Evolutionary conservation across 2,888 invertebrate species (phyloP).

Genomic region (Acanthosepion pharaonis): DNA sequence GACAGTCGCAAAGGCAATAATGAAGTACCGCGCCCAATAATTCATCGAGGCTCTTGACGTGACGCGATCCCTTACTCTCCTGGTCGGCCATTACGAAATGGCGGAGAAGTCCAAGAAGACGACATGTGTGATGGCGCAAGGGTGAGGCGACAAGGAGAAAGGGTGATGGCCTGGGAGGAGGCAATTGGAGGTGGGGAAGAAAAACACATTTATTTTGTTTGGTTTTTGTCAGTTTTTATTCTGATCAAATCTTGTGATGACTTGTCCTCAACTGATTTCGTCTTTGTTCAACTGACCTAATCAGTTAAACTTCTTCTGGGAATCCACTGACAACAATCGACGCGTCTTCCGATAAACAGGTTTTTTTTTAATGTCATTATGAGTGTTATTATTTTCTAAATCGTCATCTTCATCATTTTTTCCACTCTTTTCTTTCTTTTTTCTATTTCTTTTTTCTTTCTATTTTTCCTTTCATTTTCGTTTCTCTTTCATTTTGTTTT

Average conservation of each 20-base stretch:
- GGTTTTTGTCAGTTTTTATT: neutral
- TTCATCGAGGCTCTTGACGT: neutral
- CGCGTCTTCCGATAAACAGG: neutral
- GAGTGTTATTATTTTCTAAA: neutral
- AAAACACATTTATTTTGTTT: neutral
- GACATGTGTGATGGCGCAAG: neutral
- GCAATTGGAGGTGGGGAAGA: too few relatives aligned
- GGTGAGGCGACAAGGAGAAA: neutral
- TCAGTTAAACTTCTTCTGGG: neutral
- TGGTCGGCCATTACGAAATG: neutral
- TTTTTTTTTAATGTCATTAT: neutral
- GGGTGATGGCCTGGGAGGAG: neutral
- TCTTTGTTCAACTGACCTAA: neutral
- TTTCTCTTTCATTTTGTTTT: too few relatives aligned
- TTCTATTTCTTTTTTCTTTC: neutral
- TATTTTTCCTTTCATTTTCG: neutral
- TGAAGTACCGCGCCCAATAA: neutral
- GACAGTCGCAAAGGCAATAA: constrained; percentile 21
- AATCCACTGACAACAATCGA: too few relatives aligned
- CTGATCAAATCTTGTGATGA: neutral
- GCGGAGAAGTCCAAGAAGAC: neutral
- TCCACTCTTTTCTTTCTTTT: too few relatives aligned
- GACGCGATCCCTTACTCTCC: neutral
- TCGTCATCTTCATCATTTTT: too few relatives aligned
- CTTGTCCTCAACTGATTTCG: neutral